Percentiles rank a stretch among this genome's conserved stretches.
These are phyloP conservation scores for Drosophila kanapiae DNA, from an alignment of 1,140 invertebrate species.

Conservation along the genomic window DNA sequence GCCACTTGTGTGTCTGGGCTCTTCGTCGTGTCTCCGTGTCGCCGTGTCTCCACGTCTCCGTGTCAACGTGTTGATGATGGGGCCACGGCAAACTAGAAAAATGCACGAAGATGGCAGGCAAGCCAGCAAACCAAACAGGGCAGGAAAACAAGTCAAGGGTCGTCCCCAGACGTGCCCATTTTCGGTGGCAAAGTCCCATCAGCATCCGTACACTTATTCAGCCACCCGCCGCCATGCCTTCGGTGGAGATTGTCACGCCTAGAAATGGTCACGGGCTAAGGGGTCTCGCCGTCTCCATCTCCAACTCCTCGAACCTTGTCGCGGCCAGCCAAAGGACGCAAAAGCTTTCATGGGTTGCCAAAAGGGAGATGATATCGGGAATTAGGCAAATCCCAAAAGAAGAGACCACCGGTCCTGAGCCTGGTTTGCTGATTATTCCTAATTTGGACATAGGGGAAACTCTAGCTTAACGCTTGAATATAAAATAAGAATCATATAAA, in stretches of 20 bases:
- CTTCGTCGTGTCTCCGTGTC: constrained; percentile 1
- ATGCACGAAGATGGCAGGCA: constrained; percentile 37
- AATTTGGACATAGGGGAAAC: constrained; percentile 7
- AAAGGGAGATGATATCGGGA: background rate
- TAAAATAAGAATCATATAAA: background rate
- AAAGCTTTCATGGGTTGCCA: no score
- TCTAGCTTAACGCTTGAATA: background rate
- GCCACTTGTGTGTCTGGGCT: constrained; percentile 9
- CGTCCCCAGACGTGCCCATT: constrained; percentile 67
- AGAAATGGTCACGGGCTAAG: constrained; percentile 10
- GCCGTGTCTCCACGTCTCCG: background rate
- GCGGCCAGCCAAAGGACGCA: background rate
- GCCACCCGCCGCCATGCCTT: background rate
- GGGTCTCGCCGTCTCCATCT: background rate
- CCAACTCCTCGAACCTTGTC: background rate
- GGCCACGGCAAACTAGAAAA: constrained; percentile 23
- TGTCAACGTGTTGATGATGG: constrained; percentile 46
- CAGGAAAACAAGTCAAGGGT: constrained; percentile 65
- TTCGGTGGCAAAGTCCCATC: constrained; percentile 4
- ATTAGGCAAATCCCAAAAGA: background rate
- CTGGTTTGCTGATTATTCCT: constrained; percentile 4
- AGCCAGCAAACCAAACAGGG: constrained; percentile 3
- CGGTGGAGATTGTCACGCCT: constrained; percentile 43
- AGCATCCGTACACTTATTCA: constrained; percentile 12
- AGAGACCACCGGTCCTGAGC: background rate